Percentiles rank a stretch among this genome's conserved stretches.
These are phyloP conservation scores for Phrynosoma blainvillii DNA, from an alignment of 2,113 vertebrate genomes.

Conservation along the genomic window DNA sequence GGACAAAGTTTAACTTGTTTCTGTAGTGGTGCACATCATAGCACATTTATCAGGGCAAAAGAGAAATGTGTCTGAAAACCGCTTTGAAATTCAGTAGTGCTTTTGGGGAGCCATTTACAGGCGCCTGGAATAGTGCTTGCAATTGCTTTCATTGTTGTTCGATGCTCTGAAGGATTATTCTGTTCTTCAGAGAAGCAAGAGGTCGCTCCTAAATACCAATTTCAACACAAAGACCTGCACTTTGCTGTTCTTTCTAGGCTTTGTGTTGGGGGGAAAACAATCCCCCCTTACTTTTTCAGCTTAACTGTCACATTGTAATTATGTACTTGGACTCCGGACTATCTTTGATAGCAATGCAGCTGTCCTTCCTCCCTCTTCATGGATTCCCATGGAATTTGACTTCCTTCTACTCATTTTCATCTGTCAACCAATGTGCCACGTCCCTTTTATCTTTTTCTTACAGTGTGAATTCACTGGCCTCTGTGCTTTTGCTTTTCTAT, in stretches of 20 bases:
- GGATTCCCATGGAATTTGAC: background rate
- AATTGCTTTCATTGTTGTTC: constrained; percentile 55
- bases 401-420: constrained; percentile 5
- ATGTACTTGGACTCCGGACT: constrained; percentile 53
- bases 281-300: constrained; percentile 24
- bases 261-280: constrained; percentile 48
- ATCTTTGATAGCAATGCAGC: constrained; percentile 57
- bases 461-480: background rate
- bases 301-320: constrained; percentile 43
- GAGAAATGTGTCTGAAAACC: constrained; percentile 21
- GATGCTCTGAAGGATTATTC: constrained; percentile 51
- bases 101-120: constrained; percentile 47
- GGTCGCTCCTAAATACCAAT: constrained; percentile 55
- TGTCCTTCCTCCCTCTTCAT: constrained; percentile 38
- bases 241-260: constrained; percentile 53
- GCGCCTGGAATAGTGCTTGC: constrained; percentile 43
- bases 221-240: constrained; percentile 40
- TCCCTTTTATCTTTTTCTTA: constrained; percentile 1
- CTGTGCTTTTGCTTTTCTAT: background rate
- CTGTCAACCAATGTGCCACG: background rate
- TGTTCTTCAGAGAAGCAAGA: constrained; percentile 59
- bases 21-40: background rate
- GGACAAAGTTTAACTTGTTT: background rate
- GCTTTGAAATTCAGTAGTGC: constrained; percentile 46
- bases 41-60: constrained; percentile 1